Evolutionary conservation across 2,888 invertebrate species (phyloP), one percentile per base, ranked within the genome.

Genomic region (Drosophila kambysellisi): DNA sequence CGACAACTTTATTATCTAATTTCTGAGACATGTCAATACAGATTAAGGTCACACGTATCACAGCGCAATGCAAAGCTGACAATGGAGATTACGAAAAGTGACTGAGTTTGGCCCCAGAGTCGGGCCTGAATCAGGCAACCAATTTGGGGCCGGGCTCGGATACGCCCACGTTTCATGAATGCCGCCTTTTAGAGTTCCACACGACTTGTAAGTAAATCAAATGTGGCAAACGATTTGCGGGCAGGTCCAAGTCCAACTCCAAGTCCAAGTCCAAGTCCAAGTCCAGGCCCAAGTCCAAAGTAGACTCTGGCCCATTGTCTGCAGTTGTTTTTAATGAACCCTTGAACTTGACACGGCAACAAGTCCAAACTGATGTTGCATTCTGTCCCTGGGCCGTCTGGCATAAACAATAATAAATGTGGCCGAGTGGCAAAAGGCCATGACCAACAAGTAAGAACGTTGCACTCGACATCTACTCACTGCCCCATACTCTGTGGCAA

Each of bases 31-130:
- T 90, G 91, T 90, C 91, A 90, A 90, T 89, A 74, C 80, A 88
- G 89, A 91, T 90, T 90, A 90, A 75, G 89, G 91, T 90, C 90
- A 90, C 77, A 81, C 79, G 88, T 88, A 90, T 90, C 91, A 69
- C 51, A 73, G 73, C 58, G 69, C 75, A 85, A 66, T 75, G 64
- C 72, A 75, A 85, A 78, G 81, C 88, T 74, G 90, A 87, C 88
- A 89, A 83, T 76, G 59, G 79, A 78, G 87, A 89, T 87, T 88
- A 88, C 69, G 60, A 56, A 65, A 52, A 78, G 53, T 53, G 61
- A 43, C 76, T 75, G 20, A 52, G 58, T 43, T 43, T 57, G 33
- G 60, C 12, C 37, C 7, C n/a, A 41, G 57, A 41, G 53, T 48
- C 48, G 6, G 65, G 50, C 58, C 41, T 15, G 52, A 33, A 50